Conservation (phyloP, 2,797 vertebrate genomes). For the Amazona ochrocephala region DNA sequence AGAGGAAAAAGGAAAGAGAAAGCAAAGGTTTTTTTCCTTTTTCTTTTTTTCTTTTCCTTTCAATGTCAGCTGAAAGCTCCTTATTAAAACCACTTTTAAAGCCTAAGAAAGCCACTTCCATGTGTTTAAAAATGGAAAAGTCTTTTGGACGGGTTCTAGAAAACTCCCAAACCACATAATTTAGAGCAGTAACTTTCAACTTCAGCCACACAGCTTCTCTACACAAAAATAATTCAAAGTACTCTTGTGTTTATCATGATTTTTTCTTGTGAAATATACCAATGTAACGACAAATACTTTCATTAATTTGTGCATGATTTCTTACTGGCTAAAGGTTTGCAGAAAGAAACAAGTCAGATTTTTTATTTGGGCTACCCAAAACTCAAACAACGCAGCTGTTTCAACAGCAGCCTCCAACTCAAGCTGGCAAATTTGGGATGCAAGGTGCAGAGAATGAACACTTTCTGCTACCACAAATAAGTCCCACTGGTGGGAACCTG, state of each 20-base stretch:
- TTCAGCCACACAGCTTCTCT: background rate
- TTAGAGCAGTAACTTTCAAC: background rate
- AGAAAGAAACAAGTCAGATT: background rate
- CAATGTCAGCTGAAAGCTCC: background rate
- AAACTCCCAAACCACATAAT: background rate
- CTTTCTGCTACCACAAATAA: background rate
- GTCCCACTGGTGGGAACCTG: background rate
- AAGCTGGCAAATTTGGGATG: background rate
- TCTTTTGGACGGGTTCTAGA: background rate
- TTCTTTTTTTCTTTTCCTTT: background rate
- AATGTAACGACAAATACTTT: background rate
- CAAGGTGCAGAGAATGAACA: background rate
- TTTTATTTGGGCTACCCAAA: background rate
- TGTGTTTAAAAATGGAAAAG: background rate
- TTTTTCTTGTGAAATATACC: background rate
- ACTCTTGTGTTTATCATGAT: background rate
- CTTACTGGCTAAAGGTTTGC: background rate
- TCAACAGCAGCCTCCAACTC: background rate
- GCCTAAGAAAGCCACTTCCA: background rate
- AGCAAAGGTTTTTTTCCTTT: too few species aligned
- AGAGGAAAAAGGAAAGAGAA: too few species aligned
- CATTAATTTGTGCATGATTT: background rate
- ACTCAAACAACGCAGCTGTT: background rate
- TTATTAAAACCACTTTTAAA: background rate
- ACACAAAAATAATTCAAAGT: background rate